Base-by-base conservation (phyloP, 2,888 invertebrate genomes). In the Coremacera marginata region DNA sequence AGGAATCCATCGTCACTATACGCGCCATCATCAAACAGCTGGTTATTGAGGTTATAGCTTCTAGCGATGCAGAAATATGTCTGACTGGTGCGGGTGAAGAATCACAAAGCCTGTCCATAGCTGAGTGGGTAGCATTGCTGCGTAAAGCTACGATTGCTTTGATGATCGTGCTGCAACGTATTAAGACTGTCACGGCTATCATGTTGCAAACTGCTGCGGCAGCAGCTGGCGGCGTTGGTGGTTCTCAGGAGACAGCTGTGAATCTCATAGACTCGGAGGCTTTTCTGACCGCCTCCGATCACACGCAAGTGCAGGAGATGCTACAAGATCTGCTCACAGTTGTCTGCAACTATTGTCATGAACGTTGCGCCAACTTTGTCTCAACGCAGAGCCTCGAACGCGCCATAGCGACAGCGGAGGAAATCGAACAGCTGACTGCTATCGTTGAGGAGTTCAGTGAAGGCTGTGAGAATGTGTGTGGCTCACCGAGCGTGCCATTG, bases 291-390 rank as follows among this genome's bases (percentile, higher is more conserved):
- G 89, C 91, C 16, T 92, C 92, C 37, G 96, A 97, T 85, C 92
- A 95, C 82, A 88, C 89, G 73, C 91, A 92, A 78, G 93, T 96
- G 8, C 92, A 92, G 79, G 91, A 91, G 14, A 94, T 94, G 88
- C 90, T 98, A 70, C 92, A 92, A 79, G 95, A 96, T 84, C 92
- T 97, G 87, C 90, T 97, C 68, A 91, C 92, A 57, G 93, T 94
- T n/a, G 92, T 97, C 62, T 96, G 96, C 88, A 96, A 97, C 90
- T 96, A 95, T 87, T 96, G 97, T 83, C 96, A 98, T 89, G 98
- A 98, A 87, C 92, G 97, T 81, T 94, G 97, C 89, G 96, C 96
- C 77, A 95, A 96, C 89, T 91, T 98, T 75, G 93, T 98, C 77
- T 94, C 95, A 67, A 94, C 95, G 5, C 94, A 93, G 89, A 93